A percentile compares a stretch with the other conserved stretches of the same genome.
These are phyloP conservation scores for Dilophus febrilis DNA, from an alignment of 2,888 invertebrate genomes.

Conservation along the genomic window DNA sequence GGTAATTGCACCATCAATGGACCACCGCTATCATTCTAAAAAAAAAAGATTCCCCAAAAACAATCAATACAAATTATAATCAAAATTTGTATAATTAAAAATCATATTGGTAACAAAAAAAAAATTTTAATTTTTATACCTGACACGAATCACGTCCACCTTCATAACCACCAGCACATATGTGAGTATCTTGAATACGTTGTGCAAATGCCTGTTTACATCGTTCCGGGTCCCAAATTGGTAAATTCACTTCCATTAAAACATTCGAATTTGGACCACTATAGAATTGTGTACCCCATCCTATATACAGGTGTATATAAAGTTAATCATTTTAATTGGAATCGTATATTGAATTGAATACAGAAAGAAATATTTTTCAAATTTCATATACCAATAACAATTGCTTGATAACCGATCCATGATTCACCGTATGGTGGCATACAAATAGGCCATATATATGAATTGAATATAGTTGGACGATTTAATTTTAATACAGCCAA, in stretches of 20 bases:
- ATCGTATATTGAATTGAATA: background rate
- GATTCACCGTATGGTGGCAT: slow-evolving; percentile 47
- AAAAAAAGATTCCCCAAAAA: background rate
- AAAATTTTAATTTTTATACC: slow-evolving; percentile 29
- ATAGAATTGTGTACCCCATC: slow-evolving; percentile 51
- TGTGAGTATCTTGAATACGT: slow-evolving; percentile 43
- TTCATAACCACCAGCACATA: slow-evolving; percentile 61
- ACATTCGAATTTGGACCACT: slow-evolving; percentile 48
- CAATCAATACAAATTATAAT: background rate
- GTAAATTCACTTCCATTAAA: slow-evolving; percentile 60
- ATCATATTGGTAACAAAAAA: background rate
- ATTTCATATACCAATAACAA: slow-evolving; percentile 41
- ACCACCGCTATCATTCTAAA: slow-evolving; percentile 27
- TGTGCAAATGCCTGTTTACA: slow-evolving; percentile 47
- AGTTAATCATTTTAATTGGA: background rate
- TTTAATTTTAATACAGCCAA: slow-evolving; percentile 56
- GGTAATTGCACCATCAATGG: slow-evolving; percentile 57
- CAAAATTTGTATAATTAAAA: background rate
- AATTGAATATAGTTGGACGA: slow-evolving; percentile 48
- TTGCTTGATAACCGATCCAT: slow-evolving; percentile 42
- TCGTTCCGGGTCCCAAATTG: slow-evolving; percentile 53
- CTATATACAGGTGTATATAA: no score
- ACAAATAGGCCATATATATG: slow-evolving; percentile 72
- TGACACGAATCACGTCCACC: slow-evolving; percentile 73
- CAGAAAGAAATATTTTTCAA: background rate